Percentiles rank a stretch among this genome's conserved stretches.
These are phyloP conservation scores for Alouatta palliata DNA, from an alignment of 2,113 vertebrate genomes.

Conservation along the genomic window DNA sequence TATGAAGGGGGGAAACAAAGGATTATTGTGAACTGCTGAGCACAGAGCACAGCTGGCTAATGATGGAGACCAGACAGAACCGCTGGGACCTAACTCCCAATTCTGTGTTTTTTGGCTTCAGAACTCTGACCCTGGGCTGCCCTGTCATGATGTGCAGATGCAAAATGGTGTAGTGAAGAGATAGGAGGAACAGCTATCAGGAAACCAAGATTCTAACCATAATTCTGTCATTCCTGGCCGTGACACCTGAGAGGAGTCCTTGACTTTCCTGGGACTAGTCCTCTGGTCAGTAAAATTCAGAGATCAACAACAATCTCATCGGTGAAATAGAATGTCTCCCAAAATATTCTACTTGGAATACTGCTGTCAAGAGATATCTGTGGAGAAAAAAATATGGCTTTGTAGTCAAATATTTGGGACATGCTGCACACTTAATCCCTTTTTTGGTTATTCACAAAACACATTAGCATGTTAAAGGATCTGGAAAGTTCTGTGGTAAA, in stretches of 20 bases:
- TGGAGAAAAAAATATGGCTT: neutral
- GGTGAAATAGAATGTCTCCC: constrained; percentile 13
- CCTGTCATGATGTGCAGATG: neutral
- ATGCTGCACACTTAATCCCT: neutral
- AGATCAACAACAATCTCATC: neutral
- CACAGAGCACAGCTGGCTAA: neutral
- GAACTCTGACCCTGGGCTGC: neutral
- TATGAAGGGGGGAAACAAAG: neutral
- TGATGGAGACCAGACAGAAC: neutral
- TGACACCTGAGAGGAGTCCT: neutral
- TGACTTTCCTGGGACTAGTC: neutral
- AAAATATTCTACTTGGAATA: constrained; percentile 48
- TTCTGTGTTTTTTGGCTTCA: neutral
- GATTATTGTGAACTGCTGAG: neutral
- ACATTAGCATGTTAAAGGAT: constrained; percentile 3
- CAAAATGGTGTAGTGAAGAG: neutral
- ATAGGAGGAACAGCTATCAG: neutral
- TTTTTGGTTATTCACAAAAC: constrained; percentile 5
- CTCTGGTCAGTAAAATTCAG: neutral
- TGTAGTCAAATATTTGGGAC: constrained; percentile 42
- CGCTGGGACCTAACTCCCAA: neutral
- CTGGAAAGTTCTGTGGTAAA: constrained; percentile 47
- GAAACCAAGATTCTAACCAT: neutral
- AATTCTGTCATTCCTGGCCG: neutral
- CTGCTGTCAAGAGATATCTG: neutral